These are phyloP conservation scores for Scolopax rusticola DNA, from an alignment of 2,797 vertebrate genomes.

Conservation along the genomic window DNA sequence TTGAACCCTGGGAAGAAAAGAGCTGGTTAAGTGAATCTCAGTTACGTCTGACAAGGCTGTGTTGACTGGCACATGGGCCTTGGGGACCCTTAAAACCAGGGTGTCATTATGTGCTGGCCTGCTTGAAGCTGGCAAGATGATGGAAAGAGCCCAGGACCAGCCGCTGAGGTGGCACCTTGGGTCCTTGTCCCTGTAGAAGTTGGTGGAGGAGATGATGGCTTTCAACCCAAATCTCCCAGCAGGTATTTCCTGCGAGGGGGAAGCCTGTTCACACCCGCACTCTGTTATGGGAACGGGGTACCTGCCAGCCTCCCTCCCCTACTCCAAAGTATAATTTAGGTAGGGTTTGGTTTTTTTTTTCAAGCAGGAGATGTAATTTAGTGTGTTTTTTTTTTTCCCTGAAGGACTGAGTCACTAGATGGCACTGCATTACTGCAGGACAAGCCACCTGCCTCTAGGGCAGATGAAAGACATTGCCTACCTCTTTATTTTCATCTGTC, in stretches of 20 bases:
- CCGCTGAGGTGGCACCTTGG: fast-evolving
- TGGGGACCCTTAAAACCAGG: neutral
- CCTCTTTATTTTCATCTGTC: neutral
- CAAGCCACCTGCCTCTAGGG: neutral
- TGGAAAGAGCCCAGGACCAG: neutral
- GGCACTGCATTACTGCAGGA: constrained; percentile 44
- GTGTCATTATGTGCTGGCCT: fast-evolving
- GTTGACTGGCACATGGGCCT: neutral
- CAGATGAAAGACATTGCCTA: neutral
- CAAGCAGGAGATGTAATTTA: neutral
- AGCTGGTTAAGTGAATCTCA: neutral
- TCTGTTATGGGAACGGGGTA: neutral
- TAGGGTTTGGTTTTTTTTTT: neutral
- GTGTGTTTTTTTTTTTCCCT: neutral
- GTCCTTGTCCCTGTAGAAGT: fast-evolving
- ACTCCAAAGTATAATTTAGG: neutral
- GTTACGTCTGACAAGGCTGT: neutral
- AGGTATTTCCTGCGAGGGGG: neutral
- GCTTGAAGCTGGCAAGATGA: neutral
- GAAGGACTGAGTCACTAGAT: constrained; percentile 60
- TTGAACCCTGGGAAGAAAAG: neutral
- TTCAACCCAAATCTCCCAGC: neutral
- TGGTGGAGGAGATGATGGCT: neutral
- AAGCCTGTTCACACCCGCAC: neutral
- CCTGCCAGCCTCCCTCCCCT: neutral